phyloP scores from a whole-genome alignment of 2,888 invertebrate species.

The Corbicula japonica region DNA sequence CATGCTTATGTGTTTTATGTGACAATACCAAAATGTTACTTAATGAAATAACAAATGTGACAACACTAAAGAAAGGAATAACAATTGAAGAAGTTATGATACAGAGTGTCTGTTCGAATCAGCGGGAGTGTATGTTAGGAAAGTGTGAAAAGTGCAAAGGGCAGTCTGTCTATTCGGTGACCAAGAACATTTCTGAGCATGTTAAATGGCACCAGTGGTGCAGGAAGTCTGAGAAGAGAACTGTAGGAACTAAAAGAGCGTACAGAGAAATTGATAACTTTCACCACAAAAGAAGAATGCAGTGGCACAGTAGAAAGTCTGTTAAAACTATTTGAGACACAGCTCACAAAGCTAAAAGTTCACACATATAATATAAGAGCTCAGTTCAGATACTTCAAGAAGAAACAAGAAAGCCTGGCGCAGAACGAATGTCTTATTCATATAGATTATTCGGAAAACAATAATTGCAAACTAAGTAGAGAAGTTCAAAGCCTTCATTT shows the following conservation, averaged over 20 bases:
- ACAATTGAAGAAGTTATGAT: slow-evolving; percentile 10
- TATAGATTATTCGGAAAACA: slow-evolving; percentile 57
- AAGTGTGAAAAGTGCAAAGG: slow-evolving; percentile 21
- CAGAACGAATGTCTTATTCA: slow-evolving; percentile 45
- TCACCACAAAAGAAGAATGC: slow-evolving; percentile 19
- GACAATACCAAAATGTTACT: slow-evolving; percentile 34
- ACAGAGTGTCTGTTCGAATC: slow-evolving; percentile 9
- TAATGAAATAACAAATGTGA: not conserved
- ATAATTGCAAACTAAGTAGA: slow-evolving; percentile 27
- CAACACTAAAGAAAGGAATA: too few species aligned
- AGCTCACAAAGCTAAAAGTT: slow-evolving; percentile 17
- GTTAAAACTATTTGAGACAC: slow-evolving; percentile 29
- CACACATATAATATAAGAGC: slow-evolving; percentile 25
- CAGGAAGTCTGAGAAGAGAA: slow-evolving; percentile 21
- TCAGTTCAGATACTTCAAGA: slow-evolving; percentile 25
- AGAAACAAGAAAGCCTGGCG: slow-evolving; percentile 22
- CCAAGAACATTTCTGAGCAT: not conserved
- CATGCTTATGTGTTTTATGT: slow-evolving; percentile 45
- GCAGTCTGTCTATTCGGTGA: not conserved
- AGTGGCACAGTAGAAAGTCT: slow-evolving; percentile 9
- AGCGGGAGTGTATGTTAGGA: slow-evolving; percentile 20
- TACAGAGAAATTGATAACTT: not conserved
- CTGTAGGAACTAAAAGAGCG: slow-evolving; percentile 1
- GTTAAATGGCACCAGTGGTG: slow-evolving; percentile 16
- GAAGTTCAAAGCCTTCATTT: slow-evolving; percentile 53